These are phyloP conservation scores for Melanargia galathea DNA, from an alignment of 2,888 invertebrate genomes.

Conservation along the genomic window DNA sequence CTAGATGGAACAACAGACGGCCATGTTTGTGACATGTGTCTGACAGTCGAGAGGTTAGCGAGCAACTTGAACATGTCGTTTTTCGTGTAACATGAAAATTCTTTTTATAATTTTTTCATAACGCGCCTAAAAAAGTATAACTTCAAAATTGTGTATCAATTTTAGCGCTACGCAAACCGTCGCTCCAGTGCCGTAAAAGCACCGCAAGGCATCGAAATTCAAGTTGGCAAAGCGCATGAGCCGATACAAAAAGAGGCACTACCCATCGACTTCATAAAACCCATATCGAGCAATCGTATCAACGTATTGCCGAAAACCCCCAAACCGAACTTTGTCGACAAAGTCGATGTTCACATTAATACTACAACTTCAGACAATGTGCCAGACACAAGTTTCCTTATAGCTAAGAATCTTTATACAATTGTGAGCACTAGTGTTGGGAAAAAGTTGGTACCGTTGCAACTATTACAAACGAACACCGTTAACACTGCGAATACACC, in stretches of 20 bases:
- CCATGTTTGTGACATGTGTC: too few species aligned
- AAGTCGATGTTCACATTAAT: slow-evolving; percentile 43
- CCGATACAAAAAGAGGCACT: slow-evolving; percentile 51
- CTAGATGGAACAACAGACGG: too few species aligned
- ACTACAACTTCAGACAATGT: neutral
- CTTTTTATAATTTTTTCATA: too few species aligned
- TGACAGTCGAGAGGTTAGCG: too few species aligned
- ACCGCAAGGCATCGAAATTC: slow-evolving; percentile 54
- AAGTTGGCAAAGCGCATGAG: slow-evolving; percentile 40
- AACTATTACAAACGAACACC: slow-evolving; percentile 44
- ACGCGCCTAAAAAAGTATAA: too few species aligned
- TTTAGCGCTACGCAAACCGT: slow-evolving; percentile 26
- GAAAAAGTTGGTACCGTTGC: slow-evolving; percentile 52
- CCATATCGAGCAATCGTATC: slow-evolving; percentile 41
- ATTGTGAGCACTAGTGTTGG: slow-evolving; percentile 55
- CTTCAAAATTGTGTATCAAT: neutral
- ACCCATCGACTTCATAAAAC: slow-evolving; percentile 57
- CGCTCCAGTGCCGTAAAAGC: slow-evolving; percentile 40
- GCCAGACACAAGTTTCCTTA: neutral
- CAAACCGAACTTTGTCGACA: slow-evolving; percentile 34
- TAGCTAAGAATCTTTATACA: slow-evolving; percentile 46
- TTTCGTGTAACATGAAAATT: too few species aligned
- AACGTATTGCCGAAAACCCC: slow-evolving; percentile 34
- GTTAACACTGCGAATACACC: slow-evolving; percentile 44
- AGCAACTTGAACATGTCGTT: too few species aligned